Conservation (phyloP, 2,113 vertebrate genomes). For the Melanostigma gelatinosum region DNA sequence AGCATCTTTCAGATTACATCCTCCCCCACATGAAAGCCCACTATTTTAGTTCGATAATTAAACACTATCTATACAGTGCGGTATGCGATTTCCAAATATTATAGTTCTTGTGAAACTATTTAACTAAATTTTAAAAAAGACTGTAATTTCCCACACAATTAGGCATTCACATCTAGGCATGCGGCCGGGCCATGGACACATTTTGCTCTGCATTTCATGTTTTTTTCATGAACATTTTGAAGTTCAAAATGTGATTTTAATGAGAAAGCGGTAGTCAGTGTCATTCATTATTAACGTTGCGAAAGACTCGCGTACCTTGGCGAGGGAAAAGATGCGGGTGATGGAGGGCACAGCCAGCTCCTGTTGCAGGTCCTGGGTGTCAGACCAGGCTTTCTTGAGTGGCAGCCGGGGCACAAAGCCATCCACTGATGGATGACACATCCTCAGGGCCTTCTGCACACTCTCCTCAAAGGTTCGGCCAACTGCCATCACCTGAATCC, state of each 20-base stretch:
- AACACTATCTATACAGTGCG: background rate
- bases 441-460: conserved; percentile 94
- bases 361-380: conserved; percentile 81
- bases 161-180: conserved; percentile 19
- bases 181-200: background rate
- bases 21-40: conserved; percentile 2
- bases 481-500: conserved; percentile 92
- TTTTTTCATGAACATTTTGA: conserved; percentile 17
- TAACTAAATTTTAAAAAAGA: background rate
- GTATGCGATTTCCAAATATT: background rate
- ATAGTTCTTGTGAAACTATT: conserved; percentile 1
- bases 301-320: conserved; percentile 86
- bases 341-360: conserved; percentile 92
- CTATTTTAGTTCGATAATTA: conserved; percentile 5
- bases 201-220: background rate
- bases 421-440: conserved; percentile 94
- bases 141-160: conserved; percentile 14
- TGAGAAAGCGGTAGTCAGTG: conserved; percentile 36
- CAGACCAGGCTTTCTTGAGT: conserved; percentile 90
- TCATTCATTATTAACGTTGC: conserved; percentile 51
- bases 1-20: background rate
- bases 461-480: conserved; percentile 96
- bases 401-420: conserved; percentile 90
- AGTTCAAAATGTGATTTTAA: conserved; percentile 47
- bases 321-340: conserved; percentile 90